Evolutionary conservation across 1,140 invertebrate species (phyloP).

Genomic region (Drosophila bipectinata): DNA sequence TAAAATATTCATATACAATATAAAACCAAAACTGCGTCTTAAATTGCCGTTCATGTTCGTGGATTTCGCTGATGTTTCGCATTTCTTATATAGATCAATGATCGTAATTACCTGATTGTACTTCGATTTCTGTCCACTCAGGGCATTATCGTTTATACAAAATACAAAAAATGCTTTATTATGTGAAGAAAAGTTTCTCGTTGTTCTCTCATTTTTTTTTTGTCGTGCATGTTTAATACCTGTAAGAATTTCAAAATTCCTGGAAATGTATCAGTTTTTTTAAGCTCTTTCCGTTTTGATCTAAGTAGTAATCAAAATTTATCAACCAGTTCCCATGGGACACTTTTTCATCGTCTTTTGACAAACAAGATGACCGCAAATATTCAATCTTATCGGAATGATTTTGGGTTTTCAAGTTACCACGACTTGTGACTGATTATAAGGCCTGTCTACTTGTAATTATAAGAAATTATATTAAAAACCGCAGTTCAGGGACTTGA

Average conservation of each 20-base stretch:
- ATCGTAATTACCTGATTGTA: slow-evolving; percentile 32
- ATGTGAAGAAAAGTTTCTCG: slow-evolving; percentile 4
- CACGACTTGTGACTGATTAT: slow-evolving; percentile 12
- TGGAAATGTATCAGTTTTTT: slow-evolving; percentile 28
- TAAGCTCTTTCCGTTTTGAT: slow-evolving; percentile 1
- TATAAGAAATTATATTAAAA: slow-evolving; percentile 26
- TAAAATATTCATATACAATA: neutral
- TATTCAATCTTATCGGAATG: slow-evolving; percentile 43
- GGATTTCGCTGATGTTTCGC: slow-evolving; percentile 54
- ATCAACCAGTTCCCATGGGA: slow-evolving; percentile 17
- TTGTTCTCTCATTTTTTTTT: slow-evolving; percentile 1
- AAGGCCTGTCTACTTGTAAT: slow-evolving; percentile 19
- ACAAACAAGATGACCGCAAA: slow-evolving; percentile 42
- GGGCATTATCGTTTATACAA: slow-evolving; percentile 13
- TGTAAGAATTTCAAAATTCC: slow-evolving; percentile 16
- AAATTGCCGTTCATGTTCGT: slow-evolving; percentile 29
- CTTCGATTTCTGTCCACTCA: slow-evolving; percentile 40
- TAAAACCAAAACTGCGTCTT: slow-evolving; percentile 33
- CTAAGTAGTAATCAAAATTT: slow-evolving; percentile 3
- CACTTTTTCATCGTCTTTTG: neutral
- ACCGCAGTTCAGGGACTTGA: slow-evolving; percentile 23
- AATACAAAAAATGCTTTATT: neutral
- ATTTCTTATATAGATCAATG: slow-evolving; percentile 58
- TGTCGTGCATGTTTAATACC: neutral
- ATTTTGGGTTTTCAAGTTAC: slow-evolving; percentile 27